Conservation (phyloP, 2,113 vertebrate genomes). For the Leptosomus discolor region DNA sequence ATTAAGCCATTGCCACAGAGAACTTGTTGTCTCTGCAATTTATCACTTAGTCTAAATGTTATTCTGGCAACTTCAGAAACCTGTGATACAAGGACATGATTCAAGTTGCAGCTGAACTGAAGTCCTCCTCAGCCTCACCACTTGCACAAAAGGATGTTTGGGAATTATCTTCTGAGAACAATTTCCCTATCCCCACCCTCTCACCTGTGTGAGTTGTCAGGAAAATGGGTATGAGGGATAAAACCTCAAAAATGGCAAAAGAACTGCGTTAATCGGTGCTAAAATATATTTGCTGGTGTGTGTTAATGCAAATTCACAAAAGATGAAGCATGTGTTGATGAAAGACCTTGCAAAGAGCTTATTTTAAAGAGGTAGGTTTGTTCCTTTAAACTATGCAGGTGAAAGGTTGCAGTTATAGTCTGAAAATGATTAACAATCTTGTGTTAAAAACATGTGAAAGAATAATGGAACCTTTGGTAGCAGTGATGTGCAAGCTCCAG, state of each 20-base stretch:
- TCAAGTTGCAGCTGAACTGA: not conserved
- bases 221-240: not conserved
- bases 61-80: not conserved
- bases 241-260: not conserved
- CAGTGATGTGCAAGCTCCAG: not conserved
- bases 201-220: not conserved
- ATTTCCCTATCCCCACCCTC: not conserved
- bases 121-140: not conserved
- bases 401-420: not conserved
- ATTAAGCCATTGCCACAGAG: not conserved
- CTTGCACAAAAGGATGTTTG: not conserved
- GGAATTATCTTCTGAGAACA: not conserved
- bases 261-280: not conserved
- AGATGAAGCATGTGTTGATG: not conserved
- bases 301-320: not conserved
- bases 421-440: not conserved
- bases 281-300: not conserved
- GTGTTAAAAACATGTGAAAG: not conserved
- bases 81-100: not conserved
- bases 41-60: not conserved
- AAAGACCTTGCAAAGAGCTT: not conserved
- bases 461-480: not conserved
- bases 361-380: not conserved
- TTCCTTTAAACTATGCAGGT: not conserved
- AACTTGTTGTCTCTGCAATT: not conserved